Evolutionary conservation across 1,140 invertebrate genomes (phyloP), one percentile per base, ranked within the genome.

Genomic region (Drosophila bocqueti): DNA sequence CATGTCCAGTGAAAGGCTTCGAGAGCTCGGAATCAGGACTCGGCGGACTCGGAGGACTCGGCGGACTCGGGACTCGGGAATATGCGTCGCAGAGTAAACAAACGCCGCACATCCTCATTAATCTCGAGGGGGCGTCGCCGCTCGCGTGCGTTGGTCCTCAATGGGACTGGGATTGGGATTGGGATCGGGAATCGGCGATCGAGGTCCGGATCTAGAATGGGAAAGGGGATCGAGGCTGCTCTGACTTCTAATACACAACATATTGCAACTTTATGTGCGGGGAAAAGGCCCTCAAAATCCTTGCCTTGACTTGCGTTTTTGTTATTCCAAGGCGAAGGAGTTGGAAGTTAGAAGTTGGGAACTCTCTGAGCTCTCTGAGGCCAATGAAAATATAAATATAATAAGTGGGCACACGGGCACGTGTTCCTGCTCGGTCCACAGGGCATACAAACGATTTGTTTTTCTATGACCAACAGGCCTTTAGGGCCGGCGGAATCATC

Each of bases 381-480:
- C 59, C 50, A 61, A 64, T 40, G 52, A 78, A 81, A 78, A 81
- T 43, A 85, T 89, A 81, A 78, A 81, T 43, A 85, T 89, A 89
- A 83, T 84, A 89, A 89, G 85, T 89, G 85, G 85, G 85, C 46
- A 89, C 81, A 89, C 81, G 84, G 84, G 84, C 85, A 89, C 85
- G 85, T 90, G 85, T 90, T 89, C 62, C 63, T 43, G 16, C 47
- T 66, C 46, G 58, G 52, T 24, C 47, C 38, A 38, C 24, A 29
- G 45, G 46, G 67, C 60, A 79, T 55, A 79, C 79, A 82, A 81
- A 43, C 81, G 81, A 80, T 83, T 89, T 89, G 85, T 89, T 89
- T 58, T 81, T 58, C 68, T 78, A 76, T 63, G 81, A 21, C 78
- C 75, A 83, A 79, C 75, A 85, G 79, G 77, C 66, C 78, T 50